Evolutionary conservation across 2,888 invertebrate genomes (phyloP).

Genomic region (Hylaea fasciaria): DNA sequence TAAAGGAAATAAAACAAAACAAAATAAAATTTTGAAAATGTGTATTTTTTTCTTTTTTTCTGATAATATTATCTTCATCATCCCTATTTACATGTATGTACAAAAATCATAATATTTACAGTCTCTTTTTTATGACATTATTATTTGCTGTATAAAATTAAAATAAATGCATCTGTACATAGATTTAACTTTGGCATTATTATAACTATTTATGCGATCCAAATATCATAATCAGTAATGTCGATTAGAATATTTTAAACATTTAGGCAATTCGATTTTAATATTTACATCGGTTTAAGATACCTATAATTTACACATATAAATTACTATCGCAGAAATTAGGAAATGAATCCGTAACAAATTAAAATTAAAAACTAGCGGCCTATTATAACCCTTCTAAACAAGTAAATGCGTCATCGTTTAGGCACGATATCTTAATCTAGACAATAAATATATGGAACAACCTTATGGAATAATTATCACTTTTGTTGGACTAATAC

Average conservation of each 20-base stretch:
- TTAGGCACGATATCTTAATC: constrained; percentile 44
- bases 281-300: constrained; percentile 65
- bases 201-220: constrained; percentile 46
- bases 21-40: constrained; percentile 77
- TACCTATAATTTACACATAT: constrained; percentile 57
- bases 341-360: constrained; percentile 74
- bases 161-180: constrained; percentile 78
- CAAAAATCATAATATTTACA: constrained; percentile 79
- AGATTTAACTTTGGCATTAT: constrained; percentile 84
- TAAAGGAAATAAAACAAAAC: constrained; percentile 77
- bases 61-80: constrained; percentile 59
- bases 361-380: constrained; percentile 62
- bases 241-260: constrained; percentile 40
- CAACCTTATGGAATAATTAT: constrained; percentile 76
- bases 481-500: constrained; percentile 84
- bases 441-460: constrained; percentile 75
- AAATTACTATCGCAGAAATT: constrained; percentile 81
- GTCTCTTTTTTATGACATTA: constrained; percentile 59
- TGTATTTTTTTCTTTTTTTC: constrained; percentile 76
- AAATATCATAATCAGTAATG: constrained; percentile 44
- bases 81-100: constrained; percentile 73
- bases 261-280: constrained; percentile 42
- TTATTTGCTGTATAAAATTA: constrained; percentile 62
- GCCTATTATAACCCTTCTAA: constrained; percentile 61
- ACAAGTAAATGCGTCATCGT: constrained; percentile 70